Conservation (phyloP, 2,113 vertebrate species). For the Helogale parvula region DNA sequence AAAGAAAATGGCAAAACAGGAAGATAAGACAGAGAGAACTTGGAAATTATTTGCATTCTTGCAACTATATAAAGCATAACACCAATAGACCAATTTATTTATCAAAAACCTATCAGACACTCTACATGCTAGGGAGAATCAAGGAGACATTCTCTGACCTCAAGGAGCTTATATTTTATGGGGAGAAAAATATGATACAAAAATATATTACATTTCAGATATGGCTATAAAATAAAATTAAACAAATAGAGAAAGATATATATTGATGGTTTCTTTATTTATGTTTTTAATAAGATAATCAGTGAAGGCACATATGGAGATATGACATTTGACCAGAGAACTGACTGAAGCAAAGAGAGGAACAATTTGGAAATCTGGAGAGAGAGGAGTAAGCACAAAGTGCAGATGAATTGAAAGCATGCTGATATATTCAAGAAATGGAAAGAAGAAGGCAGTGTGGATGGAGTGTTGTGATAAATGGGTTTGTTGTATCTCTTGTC, state of each 20-base stretch:
- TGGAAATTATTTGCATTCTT: background rate
- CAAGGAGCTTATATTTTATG: background rate
- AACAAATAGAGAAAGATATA: background rate
- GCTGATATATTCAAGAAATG: background rate
- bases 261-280: background rate
- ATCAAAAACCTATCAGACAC: background rate
- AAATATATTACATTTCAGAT: background rate
- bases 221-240: background rate
- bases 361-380: background rate
- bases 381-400: background rate
- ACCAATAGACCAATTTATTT: background rate
- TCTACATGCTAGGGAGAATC: background rate
- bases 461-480: too few relatives aligned
- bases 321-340: background rate
- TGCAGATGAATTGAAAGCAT: accelerated
- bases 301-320: background rate
- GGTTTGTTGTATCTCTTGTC: background rate
- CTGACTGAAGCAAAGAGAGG: background rate
- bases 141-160: background rate
- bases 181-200: background rate
- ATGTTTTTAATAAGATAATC: background rate
- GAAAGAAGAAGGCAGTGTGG: background rate
- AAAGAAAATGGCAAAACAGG: background rate
- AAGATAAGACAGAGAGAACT: background rate
- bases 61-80: background rate